A percentile compares a stretch with the other conserved stretches of the same genome.
Conservation (phyloP, 1,140 invertebrate species). For the Maconellicoccus hirsutus region DNA sequence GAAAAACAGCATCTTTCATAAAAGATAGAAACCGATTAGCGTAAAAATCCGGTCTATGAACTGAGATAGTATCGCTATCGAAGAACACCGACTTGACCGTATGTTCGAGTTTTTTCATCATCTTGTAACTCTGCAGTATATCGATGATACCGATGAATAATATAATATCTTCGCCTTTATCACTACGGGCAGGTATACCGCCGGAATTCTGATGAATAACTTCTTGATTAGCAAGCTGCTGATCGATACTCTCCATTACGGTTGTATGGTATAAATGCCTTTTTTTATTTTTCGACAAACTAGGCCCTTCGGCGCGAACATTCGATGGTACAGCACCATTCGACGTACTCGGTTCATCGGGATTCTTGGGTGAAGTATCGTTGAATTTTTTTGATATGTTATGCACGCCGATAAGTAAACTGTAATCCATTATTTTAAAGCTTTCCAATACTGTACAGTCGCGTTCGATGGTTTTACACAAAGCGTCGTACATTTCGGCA, state of each 20-base stretch:
- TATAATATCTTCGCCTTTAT: constrained; percentile 52
- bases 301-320: constrained; percentile 23
- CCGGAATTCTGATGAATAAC: constrained; percentile 87
- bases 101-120: constrained; percentile 59
- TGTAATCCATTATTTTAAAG: constrained; percentile 99
- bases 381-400: constrained; percentile 69
- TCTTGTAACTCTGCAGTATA: constrained; percentile 55
- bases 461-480: constrained; percentile 86
- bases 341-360: background rate
- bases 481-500: constrained; percentile 78
- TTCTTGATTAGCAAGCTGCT: constrained; percentile 72
- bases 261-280: constrained; percentile 85
- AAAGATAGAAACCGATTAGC: constrained; percentile 50
- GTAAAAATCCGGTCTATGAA: constrained; percentile 54
- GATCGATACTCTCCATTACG: constrained; percentile 90
- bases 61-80: constrained; percentile 55
- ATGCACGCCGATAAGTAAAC: constrained; percentile 84
- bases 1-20: constrained; percentile 48
- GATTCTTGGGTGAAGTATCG: constrained; percentile 25
- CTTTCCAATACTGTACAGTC: constrained; percentile 92
- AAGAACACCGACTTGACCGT: constrained; percentile 53
- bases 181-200: constrained; percentile 56
- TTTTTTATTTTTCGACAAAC: constrained; percentile 62
- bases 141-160: constrained; percentile 59
- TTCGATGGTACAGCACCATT: background rate